Evolutionary conservation across 2,113 vertebrate species (phyloP), one percentile per base, ranked within the genome.

Genomic region (Empidonax traillii): DNA sequence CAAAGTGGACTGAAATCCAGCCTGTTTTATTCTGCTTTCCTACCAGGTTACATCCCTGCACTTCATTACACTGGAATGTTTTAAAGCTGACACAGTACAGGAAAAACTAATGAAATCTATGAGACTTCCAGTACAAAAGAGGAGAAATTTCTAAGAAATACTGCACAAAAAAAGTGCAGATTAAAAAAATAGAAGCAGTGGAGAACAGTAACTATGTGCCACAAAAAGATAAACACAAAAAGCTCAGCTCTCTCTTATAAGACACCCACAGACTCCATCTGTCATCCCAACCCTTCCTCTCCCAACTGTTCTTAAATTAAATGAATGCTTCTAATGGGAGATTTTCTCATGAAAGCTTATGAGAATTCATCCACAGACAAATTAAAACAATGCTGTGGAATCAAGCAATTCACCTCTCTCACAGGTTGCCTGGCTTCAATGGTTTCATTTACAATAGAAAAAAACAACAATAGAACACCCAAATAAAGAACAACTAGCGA

Each of bases 231-330:
- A 97, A 96, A 97, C 93, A 96, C 96, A 96, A 92, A 77, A 93
- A 92, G 88, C 74, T 96, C 94, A 94, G 94, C 94, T 92, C 93
- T 31, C 97, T 96, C 97, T 96, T 97, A 96, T 97, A 97, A 98
- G 98, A 98, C 92, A 96, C 93, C 93, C 97, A 97, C 97, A 94
- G 96, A 53, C 96, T 97, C 98, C 98, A 98, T 97, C 96, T 98
- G 98, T 98, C 98, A 98, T 98, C 98, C 98, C 98, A 98, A 97
- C 96, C 97, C 97, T 97, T 98, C 97, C 87, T 96, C 90, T 98
- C 94, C 96, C 98, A 97, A 97, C 96, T 94, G 94, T 96, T 97
- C 97, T 97, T 98, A 97, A 98, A 98, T 98, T 98, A 98, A 98
- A 98, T 89, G 96, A 97, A 96, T 96, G 90, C 84, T 85, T 89